phyloP scores from a whole-genome alignment of 2,113 vertebrate genomes.

The Mungos mungo region DNA sequence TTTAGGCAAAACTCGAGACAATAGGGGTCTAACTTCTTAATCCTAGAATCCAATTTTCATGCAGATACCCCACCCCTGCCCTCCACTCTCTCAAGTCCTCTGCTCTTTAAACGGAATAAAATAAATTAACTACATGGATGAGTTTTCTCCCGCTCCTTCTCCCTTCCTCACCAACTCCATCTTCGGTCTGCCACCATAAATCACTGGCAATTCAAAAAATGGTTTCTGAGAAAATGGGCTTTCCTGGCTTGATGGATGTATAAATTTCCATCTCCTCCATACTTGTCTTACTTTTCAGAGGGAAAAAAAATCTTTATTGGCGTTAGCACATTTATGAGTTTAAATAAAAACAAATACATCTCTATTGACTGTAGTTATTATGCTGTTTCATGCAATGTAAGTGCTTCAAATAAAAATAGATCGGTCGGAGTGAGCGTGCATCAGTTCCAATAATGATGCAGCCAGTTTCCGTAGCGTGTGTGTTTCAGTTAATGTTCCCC shows the following conservation, averaged over 20 bases:
- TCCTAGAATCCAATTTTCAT: neutral
- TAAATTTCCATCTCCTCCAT: slow-evolving; percentile 69
- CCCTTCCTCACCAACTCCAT: neutral
- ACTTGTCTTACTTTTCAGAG: slow-evolving; percentile 76
- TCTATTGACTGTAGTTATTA: slow-evolving; percentile 84
- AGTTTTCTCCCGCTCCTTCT: neutral
- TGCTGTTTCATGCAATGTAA: slow-evolving; percentile 83
- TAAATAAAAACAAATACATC: slow-evolving; percentile 87
- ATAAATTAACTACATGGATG: neutral
- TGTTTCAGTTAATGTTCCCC: slow-evolving; percentile 79
- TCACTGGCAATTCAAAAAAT: neutral
- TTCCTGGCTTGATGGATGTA: slow-evolving; percentile 62
- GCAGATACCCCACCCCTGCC: neutral
- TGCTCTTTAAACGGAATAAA: neutral
- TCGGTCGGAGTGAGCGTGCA: slow-evolving; percentile 81
- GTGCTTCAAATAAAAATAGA: slow-evolving; percentile 87
- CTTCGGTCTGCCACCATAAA: neutral
- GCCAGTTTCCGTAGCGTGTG: slow-evolving; percentile 64
- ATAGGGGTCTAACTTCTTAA: neutral
- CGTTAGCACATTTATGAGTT: slow-evolving; percentile 77
- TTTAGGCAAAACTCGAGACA: neutral
- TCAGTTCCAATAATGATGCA: slow-evolving; percentile 83
- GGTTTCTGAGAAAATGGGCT: neutral
- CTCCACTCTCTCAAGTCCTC: neutral
- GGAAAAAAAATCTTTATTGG: slow-evolving; percentile 77